phyloP scores from a whole-genome alignment of 1,140 invertebrate species.

The Drosophila ficusphila region DNA sequence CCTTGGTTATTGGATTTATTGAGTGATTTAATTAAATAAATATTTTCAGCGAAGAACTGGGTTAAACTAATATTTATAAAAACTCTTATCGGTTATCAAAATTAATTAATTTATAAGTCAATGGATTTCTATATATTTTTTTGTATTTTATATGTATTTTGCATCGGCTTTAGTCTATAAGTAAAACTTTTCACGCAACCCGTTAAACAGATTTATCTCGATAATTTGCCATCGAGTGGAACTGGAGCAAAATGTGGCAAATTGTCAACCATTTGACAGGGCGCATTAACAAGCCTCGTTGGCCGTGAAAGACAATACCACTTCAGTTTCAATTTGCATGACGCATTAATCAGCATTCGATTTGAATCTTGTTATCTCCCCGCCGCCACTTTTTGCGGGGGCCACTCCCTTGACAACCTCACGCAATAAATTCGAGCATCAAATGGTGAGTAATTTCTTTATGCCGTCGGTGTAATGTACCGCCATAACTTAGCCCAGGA shows the following conservation, averaged over 20 bases:
- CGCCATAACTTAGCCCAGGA: constrained; percentile 59
- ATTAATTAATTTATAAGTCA: too few species aligned
- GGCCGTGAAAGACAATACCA: constrained; percentile 24
- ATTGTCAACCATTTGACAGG: constrained; percentile 46
- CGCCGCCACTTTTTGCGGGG: background rate
- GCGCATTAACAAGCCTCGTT: constrained; percentile 32
- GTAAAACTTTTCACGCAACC: too few species aligned
- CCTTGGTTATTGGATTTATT: background rate
- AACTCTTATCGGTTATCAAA: background rate
- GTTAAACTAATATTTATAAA: background rate
- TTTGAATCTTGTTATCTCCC: constrained; percentile 73
- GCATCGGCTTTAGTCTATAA: too few species aligned
- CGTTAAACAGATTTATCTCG: constrained; percentile 19
- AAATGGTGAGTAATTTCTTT: constrained; percentile 75
- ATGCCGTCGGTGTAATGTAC: constrained; percentile 55
- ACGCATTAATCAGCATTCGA: constrained; percentile 75
- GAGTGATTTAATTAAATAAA: background rate
- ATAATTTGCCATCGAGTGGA: constrained; percentile 12
- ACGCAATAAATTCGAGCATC: constrained; percentile 72
- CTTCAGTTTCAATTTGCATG: constrained; percentile 71
- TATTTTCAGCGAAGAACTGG: background rate
- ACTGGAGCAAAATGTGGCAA: constrained; percentile 25
- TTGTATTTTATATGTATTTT: too few species aligned
- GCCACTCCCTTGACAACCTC: constrained; percentile 25
- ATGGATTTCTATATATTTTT: too few species aligned